Percentiles rank a stretch among this genome's conserved stretches.
phyloP scores from a whole-genome alignment of 2,888 invertebrate genomes.

The Nymphalis polychloros region DNA sequence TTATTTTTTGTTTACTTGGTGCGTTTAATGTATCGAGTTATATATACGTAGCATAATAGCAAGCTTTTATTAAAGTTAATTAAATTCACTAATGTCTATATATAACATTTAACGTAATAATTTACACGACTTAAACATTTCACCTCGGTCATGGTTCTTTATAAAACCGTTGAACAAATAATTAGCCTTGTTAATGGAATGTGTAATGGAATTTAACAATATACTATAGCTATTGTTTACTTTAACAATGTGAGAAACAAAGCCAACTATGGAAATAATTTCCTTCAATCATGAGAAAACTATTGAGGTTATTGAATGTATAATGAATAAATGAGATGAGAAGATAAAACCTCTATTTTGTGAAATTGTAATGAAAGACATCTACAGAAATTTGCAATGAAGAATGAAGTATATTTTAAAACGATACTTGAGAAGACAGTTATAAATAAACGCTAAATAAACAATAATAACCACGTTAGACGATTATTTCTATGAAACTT shows the following conservation, averaged over 20 bases:
- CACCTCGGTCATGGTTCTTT: neutral
- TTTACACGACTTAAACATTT: neutral
- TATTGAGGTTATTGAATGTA: constrained; percentile 1
- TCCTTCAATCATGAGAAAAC: constrained; percentile 9
- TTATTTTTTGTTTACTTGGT: too few relatives aligned
- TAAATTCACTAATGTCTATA: too few relatives aligned
- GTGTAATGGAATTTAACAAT: constrained; percentile 19
- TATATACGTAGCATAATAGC: too few relatives aligned
- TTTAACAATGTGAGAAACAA: constrained; percentile 18
- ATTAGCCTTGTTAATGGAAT: constrained; percentile 13
- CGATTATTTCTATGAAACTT: too few relatives aligned
- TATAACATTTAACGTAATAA: neutral
- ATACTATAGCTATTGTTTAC: constrained; percentile 17
- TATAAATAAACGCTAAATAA: too few relatives aligned
- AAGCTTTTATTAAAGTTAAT: too few relatives aligned
- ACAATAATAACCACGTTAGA: too few relatives aligned
- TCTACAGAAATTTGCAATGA: neutral
- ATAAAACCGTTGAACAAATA: constrained; percentile 8
- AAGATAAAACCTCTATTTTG: neutral
- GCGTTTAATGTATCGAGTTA: neutral
- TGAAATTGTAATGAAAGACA: neutral
- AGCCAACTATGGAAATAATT: constrained; percentile 13
- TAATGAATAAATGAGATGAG: constrained; percentile 3
- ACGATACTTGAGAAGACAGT: too few relatives aligned
- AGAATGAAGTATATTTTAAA: too few relatives aligned